phyloP scores from a whole-genome alignment of 2,113 vertebrate genomes.

The Puffinus mauretanicus region DNA sequence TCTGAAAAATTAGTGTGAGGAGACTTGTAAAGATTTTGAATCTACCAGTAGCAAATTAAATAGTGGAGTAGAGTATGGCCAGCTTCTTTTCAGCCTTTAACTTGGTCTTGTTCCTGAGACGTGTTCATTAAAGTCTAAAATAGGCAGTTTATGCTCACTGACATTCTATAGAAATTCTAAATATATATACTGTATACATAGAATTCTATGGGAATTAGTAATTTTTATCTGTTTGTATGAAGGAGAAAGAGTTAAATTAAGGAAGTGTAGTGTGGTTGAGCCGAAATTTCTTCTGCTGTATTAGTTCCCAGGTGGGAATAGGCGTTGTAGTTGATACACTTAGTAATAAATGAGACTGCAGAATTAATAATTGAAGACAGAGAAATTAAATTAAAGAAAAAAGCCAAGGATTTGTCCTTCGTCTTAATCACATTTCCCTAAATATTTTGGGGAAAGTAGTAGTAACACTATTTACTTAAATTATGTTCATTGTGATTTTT shows the following conservation, averaged over 20 bases:
- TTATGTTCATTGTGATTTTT: too few relatives aligned
- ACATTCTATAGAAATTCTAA: neutral
- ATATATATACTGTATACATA: too few relatives aligned
- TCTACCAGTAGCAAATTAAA: neutral
- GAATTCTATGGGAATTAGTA: neutral
- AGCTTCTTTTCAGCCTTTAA: neutral
- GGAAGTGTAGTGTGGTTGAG: neutral
- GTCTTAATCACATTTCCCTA: neutral
- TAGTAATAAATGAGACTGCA: neutral
- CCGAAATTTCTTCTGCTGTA: neutral
- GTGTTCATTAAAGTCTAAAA: neutral
- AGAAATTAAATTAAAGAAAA: constrained; percentile 5
- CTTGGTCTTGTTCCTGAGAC: neutral
- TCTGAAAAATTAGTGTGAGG: neutral
- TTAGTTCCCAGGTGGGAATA: neutral
- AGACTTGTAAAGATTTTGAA: neutral
- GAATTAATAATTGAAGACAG: neutral
- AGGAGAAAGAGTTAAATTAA: neutral
- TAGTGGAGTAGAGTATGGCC: neutral
- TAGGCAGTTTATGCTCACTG: neutral
- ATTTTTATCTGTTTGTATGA: neutral
- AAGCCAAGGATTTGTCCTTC: neutral
- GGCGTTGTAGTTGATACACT: neutral
- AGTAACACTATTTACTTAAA: neutral
- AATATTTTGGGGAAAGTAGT: neutral